Base-by-base conservation (phyloP, 2,113 vertebrate genomes). In the Nettapus auritus region DNA sequence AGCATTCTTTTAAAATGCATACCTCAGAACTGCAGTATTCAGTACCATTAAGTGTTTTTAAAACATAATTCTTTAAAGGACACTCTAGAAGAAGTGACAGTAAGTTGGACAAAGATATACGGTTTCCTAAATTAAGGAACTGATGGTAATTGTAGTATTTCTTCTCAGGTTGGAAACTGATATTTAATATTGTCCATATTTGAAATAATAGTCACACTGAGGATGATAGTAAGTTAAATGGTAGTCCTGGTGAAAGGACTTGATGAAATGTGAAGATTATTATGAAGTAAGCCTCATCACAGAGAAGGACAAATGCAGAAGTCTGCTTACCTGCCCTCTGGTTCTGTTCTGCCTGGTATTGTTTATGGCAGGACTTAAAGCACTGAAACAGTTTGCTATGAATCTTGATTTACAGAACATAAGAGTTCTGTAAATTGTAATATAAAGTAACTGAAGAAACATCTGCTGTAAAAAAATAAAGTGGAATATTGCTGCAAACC, bases 391-490 rank as follows among this genome's bases (percentile, higher is more conserved):
- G 36, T 87, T 90, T 78, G 78, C 92, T 71, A 90, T 95, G 89
- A 93, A 94, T 96, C 96, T 94, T 96, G 82, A 86, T 92, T 96
- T 96, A 71, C 60, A 86, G 89, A 92, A 90, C 70, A 75, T 83
- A 62, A 90, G 77, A 95, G 56, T 92, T 93, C 89, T 94, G 89
- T 86, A 94, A 89, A 91, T 64, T 82, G 84, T 78, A 94, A 93
- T 81, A 90, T 33, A 90, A 67, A 88, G 44, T 76, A 96, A 95
- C 88, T 74, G 90, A 82, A 91, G 80, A 95, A 96, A 96, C 68
- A 94, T 84, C 70, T 93, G 67, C 81, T 96, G 34, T 81, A 93
- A 96, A 95, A 95, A 92, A 93, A 60, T 66, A 56, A 88, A 90
- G 68, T 60, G 62, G 73, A 96, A 91, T 77, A 88, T 66, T 89